Base-by-base conservation (phyloP, 2,888 invertebrate genomes). In the Oscheius sp. region DNA sequence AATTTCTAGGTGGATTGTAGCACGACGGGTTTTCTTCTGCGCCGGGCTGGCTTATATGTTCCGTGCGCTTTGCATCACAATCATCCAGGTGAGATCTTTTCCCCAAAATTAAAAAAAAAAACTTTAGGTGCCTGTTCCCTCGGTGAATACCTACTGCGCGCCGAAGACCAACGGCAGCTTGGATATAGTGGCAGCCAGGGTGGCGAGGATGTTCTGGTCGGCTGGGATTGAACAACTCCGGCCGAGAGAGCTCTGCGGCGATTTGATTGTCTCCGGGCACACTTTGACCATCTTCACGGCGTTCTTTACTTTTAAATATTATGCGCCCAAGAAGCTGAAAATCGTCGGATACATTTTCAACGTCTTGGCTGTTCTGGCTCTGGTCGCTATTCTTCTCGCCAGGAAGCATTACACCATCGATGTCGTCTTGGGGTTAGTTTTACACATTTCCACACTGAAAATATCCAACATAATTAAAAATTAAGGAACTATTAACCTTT, bases 231-330 rank as follows among this genome's bases (percentile, higher is more conserved):
- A 84, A 33, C 77, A 77, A 50, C 65, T 77, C 3, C 72, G 75
- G 12, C 80, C 76, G 1, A 55, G 82, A 1, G 80, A 79, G 53
- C 68, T 86, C 12, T 86, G 86, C 45, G 86, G 86, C 6, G 86
- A 86, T 72, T 61, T 86, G 37, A 84, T 86, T 25, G 86, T 86
- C 46, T 80, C 80, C 37, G 86, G 86, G 5, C 86, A 86, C 66
- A 86, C 86, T 5, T 68, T 84, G 6, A 82, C 80, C 2, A 76
- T 84, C 46, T 81, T 84, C 75, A 81, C 80, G 6, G 66, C 82
- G 5, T 76, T 81, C 45, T 66, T 81, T 55, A 73, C 79, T 12
- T 79, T 84, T 66, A 75, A 75, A 52, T 76, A 81, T 17, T 84
- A 84, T 64, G 76, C 82, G 0, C 83, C 84, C 10, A 72, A 75